Conservation (phyloP, 1,140 invertebrate genomes). For the Temnothorax longispinosus region DNA sequence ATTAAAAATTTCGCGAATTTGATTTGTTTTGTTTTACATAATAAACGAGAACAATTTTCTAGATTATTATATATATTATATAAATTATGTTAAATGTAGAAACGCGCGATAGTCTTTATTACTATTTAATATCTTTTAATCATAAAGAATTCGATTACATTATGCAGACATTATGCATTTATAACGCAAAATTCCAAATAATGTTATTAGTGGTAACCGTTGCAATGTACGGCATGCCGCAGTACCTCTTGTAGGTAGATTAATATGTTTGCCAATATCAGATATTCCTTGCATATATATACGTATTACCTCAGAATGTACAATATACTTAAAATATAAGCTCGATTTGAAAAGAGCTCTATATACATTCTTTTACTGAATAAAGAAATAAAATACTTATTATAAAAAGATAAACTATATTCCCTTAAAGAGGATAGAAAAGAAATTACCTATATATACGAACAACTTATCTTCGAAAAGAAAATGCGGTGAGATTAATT, state of each 20-base stretch:
- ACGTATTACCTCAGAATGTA: background rate
- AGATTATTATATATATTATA: too few relatives aligned
- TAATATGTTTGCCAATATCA: background rate
- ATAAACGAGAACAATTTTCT: background rate
- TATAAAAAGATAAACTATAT: background rate
- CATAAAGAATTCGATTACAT: background rate
- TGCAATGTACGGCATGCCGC: background rate
- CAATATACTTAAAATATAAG: background rate
- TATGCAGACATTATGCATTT: background rate
- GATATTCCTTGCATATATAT: background rate
- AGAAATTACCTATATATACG: background rate
- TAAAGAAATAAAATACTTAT: conserved; percentile 1
- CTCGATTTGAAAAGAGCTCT: background rate
- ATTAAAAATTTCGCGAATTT: background rate
- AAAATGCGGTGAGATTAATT: background rate
- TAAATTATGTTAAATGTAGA: background rate
- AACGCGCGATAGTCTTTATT: background rate
- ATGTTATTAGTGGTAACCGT: background rate
- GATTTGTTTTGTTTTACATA: background rate
- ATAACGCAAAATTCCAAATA: background rate
- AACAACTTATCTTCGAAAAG: background rate
- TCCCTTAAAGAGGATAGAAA: background rate
- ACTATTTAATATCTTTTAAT: background rate
- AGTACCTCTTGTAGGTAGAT: background rate
- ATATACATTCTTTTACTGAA: background rate